These are phyloP conservation scores for Urechis unicinctus DNA, from an alignment of 2,888 invertebrate species.

Conservation along the genomic window DNA sequence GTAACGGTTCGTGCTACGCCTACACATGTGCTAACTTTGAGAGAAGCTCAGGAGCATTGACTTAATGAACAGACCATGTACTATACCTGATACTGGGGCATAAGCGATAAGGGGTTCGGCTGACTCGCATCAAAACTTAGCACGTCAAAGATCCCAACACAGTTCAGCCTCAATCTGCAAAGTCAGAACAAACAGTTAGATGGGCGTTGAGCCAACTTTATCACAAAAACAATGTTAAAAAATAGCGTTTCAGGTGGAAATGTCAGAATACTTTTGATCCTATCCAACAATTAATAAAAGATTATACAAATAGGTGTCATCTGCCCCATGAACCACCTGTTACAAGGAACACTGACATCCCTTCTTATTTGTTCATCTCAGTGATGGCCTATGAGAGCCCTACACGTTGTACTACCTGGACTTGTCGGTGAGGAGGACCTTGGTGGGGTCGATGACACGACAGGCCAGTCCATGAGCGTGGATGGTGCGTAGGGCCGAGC, in stretches of 20 bases:
- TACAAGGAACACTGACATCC: background rate
- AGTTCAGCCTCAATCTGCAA: slow-evolving; percentile 69
- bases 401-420: too few species aligned
- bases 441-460: slow-evolving; percentile 83
- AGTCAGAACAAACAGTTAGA: too few species aligned
- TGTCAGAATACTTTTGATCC: too few species aligned
- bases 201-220: too few species aligned
- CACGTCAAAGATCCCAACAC: slow-evolving; percentile 74
- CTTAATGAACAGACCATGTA: too few species aligned
- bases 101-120: slow-evolving; percentile 58
- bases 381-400: background rate
- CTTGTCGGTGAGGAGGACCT: slow-evolving; percentile 60
- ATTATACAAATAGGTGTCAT: too few species aligned
- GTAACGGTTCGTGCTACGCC: too few species aligned
- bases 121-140: slow-evolving; percentile 65
- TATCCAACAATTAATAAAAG: too few species aligned
- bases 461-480: slow-evolving; percentile 74
- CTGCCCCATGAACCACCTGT: background rate
- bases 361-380: background rate
- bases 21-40: too few species aligned
- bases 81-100: slow-evolving; percentile 66
- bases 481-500: slow-evolving; percentile 83
- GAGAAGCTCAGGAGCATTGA: too few species aligned
- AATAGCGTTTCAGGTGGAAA: too few species aligned
- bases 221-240: too few species aligned